These are phyloP conservation scores for Steatocranus sp. DNA, from an alignment of 2,797 vertebrate genomes.

Conservation along the genomic window DNA sequence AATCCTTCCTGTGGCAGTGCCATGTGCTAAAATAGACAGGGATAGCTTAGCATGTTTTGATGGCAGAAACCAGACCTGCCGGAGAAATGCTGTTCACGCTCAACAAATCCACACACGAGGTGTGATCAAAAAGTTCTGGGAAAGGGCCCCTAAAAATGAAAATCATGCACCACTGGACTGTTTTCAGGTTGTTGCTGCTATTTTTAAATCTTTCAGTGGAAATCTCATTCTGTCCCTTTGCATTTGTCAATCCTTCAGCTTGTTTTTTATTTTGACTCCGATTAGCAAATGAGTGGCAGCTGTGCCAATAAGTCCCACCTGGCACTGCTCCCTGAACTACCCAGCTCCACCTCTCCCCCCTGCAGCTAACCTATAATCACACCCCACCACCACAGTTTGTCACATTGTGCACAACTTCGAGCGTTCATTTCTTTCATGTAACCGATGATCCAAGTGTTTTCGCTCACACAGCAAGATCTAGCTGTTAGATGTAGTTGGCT, in stretches of 20 bases:
- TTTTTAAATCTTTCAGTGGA: not conserved
- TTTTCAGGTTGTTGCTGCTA: not conserved
- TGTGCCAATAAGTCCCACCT: not conserved
- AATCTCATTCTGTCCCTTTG: not conserved
- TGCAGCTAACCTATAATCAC: not conserved
- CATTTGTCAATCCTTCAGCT: not conserved
- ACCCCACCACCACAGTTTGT: not conserved
- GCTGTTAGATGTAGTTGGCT: not conserved
- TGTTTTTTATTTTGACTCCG: not conserved
- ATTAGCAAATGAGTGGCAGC: not conserved
- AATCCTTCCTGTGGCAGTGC: not conserved
- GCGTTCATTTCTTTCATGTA: not conserved
- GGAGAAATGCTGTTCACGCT: not conserved
- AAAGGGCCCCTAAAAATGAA: not conserved
- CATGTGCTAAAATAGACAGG: not conserved
- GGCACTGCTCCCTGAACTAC: not conserved
- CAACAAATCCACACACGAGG: not conserved
- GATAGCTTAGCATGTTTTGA: not conserved
- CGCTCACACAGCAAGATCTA: not conserved
- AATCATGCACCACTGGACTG: not conserved
- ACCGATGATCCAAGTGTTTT: not conserved
- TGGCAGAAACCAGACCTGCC: not conserved
- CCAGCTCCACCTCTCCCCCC: not conserved
- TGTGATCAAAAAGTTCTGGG: not conserved
- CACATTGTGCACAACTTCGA: fast-evolving